Percentiles rank a stretch among this genome's conserved stretches.
phyloP scores from a whole-genome alignment of 1,140 invertebrate genomes.

The Magallana angulata region DNA sequence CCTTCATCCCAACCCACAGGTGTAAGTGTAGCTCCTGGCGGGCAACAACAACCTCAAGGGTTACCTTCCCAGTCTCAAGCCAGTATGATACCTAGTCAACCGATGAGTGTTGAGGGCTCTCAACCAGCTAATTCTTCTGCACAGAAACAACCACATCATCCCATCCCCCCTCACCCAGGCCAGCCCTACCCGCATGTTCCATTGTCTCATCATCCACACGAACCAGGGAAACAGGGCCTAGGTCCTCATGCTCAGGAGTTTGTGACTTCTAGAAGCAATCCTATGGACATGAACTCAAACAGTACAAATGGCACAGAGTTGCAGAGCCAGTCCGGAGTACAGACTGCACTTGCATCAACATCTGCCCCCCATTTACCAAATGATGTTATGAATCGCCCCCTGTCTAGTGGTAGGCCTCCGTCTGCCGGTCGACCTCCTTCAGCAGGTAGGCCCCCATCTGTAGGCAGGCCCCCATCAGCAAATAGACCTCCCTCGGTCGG shows the following conservation, averaged over 20 bases:
- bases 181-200: not conserved
- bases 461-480: slow-evolving; percentile 24
- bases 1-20: slow-evolving; percentile 30
- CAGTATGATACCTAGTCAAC: slow-evolving; percentile 30
- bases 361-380: slow-evolving; percentile 25
- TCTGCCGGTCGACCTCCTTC: slow-evolving; percentile 10
- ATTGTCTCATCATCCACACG: slow-evolving; percentile 19
- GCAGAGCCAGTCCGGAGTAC: not conserved
- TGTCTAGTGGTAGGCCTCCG: slow-evolving; percentile 10
- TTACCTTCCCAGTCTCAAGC: slow-evolving; percentile 24
- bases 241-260: slow-evolving; percentile 7
- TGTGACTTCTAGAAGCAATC: not conserved
- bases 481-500: slow-evolving; percentile 21
- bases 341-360: slow-evolving; percentile 10
- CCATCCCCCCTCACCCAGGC: slow-evolving; percentile 1
- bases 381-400: slow-evolving; percentile 21
- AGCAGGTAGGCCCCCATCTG: slow-evolving; percentile 25
- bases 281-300: not conserved
- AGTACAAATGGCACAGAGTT: slow-evolving; percentile 18
- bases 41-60: not conserved
- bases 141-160: slow-evolving; percentile 12
- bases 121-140: slow-evolving; percentile 16
- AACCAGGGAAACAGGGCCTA: slow-evolving; percentile 11
- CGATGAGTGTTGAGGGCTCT: slow-evolving; percentile 17
- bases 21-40: not conserved